Evolutionary conservation across 2,888 invertebrate species (phyloP).

Genomic region (Oligia fasciuncula): DNA sequence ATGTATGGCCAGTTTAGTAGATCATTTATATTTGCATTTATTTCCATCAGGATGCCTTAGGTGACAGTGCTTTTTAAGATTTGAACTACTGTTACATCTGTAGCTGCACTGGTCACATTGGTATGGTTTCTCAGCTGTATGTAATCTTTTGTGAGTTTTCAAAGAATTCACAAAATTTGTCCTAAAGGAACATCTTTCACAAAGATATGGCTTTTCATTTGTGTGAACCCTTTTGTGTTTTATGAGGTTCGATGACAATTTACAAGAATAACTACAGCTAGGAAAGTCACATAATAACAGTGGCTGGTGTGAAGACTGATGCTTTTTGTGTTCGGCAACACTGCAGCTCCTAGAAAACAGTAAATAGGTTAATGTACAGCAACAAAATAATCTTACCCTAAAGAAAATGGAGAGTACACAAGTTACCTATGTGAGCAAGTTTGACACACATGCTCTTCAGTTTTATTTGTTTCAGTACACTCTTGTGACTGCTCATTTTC

Average conservation of each 20-base stretch:
- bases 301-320: slow-evolving; percentile 83
- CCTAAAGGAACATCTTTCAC: slow-evolving; percentile 86
- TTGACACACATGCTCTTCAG: slow-evolving; percentile 40
- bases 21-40: slow-evolving; percentile 36
- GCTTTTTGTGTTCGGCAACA: slow-evolving; percentile 83
- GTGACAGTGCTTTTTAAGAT: slow-evolving; percentile 85
- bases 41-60: slow-evolving; percentile 74
- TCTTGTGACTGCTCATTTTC: slow-evolving; percentile 32
- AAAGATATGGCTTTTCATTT: slow-evolving; percentile 84
- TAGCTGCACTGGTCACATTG: slow-evolving; percentile 82
- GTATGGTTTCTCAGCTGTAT: slow-evolving; percentile 83
- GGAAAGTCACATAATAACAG: slow-evolving; percentile 85
- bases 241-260: slow-evolving; percentile 85
- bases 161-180: slow-evolving; percentile 87
- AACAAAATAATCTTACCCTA: not conserved
- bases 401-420: not conserved
- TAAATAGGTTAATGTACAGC: not conserved
- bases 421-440: slow-evolving; percentile 55
- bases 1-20: slow-evolving; percentile 1
- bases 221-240: slow-evolving; percentile 86
- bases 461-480: slow-evolving; percentile 18
- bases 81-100: slow-evolving; percentile 86
- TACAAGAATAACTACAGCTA: slow-evolving; percentile 89
- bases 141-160: slow-evolving; percentile 84
- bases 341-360: slow-evolving; percentile 76